Conservation (phyloP, 2,888 invertebrate genomes). For the Scelioninae gen. 2 region DNA sequence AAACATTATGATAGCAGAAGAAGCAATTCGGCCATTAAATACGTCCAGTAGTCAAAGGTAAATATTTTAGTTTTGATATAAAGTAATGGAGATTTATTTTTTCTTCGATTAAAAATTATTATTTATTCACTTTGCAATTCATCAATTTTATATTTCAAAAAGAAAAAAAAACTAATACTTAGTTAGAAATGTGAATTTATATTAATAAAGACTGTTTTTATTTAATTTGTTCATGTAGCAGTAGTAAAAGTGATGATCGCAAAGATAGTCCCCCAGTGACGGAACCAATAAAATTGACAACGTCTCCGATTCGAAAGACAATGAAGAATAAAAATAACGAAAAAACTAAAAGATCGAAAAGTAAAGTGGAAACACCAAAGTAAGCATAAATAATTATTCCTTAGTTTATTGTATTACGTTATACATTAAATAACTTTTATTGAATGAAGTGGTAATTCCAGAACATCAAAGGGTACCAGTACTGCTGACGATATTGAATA, state of each 20-base stretch:
- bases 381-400: conserved; percentile 61
- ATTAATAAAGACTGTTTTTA: too few species aligned
- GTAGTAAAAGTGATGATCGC: conserved; percentile 71
- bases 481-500: conserved; percentile 77
- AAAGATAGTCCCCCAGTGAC: conserved; percentile 72
- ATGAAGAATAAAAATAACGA: conserved; percentile 69
- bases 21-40: conserved; percentile 75
- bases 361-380: conserved; percentile 75
- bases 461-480: conserved; percentile 75
- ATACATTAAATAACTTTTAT: conserved; percentile 28
- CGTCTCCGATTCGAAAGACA: conserved; percentile 72
- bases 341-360: conserved; percentile 74
- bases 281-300: conserved; percentile 72
- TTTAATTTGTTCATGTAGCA: too few species aligned
- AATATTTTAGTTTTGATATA: conserved; percentile 12
- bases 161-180: too few species aligned
- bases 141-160: too few species aligned
- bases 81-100: too few species aligned
- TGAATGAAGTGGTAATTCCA: conserved; percentile 55
- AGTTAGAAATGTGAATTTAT: too few species aligned
- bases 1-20: conserved; percentile 83
- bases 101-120: too few species aligned
- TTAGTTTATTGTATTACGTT: too few species aligned
- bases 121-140: too few species aligned
- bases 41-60: conserved; percentile 73